Percentiles rank a stretch among this genome's conserved stretches.
Evolutionary conservation across 2,888 invertebrate genomes (phyloP).

Genomic region (Drosophila incognita): DNA sequence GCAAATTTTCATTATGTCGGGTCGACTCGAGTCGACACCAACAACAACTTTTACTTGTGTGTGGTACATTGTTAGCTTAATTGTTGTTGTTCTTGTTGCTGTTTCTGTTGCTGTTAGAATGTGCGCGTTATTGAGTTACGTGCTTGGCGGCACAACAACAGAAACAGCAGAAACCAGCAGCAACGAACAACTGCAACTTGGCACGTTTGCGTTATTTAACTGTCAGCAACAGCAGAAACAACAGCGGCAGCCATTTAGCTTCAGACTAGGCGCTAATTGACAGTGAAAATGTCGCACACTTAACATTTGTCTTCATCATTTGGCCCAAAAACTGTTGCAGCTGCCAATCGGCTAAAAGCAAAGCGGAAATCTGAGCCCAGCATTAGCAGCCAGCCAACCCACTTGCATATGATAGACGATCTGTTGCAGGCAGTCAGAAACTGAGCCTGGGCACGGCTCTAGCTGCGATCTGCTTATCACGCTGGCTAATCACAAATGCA

Average conservation of each 20-base stretch:
- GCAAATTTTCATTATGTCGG: conserved; percentile 79
- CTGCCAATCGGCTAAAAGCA: conserved; percentile 24
- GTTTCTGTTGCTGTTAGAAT: conserved; percentile 69
- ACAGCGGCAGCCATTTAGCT: conserved; percentile 49
- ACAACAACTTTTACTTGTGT: conserved; percentile 78
- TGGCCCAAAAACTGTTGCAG: conserved; percentile 38
- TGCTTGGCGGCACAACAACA: conserved; percentile 68
- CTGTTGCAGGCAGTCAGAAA: conserved; percentile 1
- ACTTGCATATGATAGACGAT: conserved; percentile 58
- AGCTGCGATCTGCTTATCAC: conserved; percentile 41
- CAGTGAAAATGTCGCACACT: conserved; percentile 78
- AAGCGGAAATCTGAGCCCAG: conserved; percentile 52
- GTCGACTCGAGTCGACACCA: conserved; percentile 61
- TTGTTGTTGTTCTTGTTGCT: conserved; percentile 63
- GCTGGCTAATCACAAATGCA: conserved; percentile 57
- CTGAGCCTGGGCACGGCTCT: conserved; percentile 32
- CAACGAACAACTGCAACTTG: conserved; percentile 69
- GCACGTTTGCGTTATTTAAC: conserved; percentile 77
- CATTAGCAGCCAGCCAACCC: conserved; percentile 38
- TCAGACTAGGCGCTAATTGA: conserved; percentile 68
- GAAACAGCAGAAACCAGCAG: conserved; percentile 42
- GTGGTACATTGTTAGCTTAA: conserved; percentile 81
- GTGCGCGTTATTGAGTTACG: conserved; percentile 79
- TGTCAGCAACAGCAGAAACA: conserved; percentile 69
- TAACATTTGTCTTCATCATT: conserved; percentile 75